A percentile compares a stretch with the other conserved stretches of the same genome.
Evolutionary conservation across 1,140 invertebrate genomes (phyloP).

Genomic region (Drosophila nigromelanica): DNA sequence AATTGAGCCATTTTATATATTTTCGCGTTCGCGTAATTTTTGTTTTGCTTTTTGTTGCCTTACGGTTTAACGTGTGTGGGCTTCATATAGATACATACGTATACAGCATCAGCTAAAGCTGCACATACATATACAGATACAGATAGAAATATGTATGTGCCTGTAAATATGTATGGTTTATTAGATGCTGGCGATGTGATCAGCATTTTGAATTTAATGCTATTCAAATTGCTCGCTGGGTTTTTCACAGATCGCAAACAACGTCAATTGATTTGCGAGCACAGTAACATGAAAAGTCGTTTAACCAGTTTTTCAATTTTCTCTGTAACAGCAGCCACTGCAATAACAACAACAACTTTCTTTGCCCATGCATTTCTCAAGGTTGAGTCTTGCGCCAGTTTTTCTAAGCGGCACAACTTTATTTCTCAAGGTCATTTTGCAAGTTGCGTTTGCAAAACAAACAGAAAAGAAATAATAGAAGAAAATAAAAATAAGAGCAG

Average conservation of each 20-base stretch:
- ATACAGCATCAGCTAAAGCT: constrained; percentile 2
- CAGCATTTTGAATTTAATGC: constrained; percentile 28
- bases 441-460: neutral
- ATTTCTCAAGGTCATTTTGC: constrained; percentile 23
- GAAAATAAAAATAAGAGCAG: neutral
- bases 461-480: neutral
- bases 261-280: constrained; percentile 24
- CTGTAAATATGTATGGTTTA: neutral
- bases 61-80: constrained; percentile 9
- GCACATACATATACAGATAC: neutral
- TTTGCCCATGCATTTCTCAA: constrained; percentile 45
- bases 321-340: constrained; percentile 13
- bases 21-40: constrained; percentile 18
- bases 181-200: constrained; percentile 22
- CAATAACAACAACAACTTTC: constrained; percentile 33
- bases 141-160: neutral
- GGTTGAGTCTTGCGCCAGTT: constrained; percentile 41
- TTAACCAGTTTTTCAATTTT: constrained; percentile 47
- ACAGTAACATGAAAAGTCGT: constrained; percentile 27
- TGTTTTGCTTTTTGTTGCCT: constrained; percentile 4
- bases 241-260: constrained; percentile 25
- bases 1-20: constrained; percentile 13
- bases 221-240: constrained; percentile 37
- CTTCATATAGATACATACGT: constrained; percentile 21
- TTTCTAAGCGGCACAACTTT: constrained; percentile 21